Conservation (phyloP, 2,113 vertebrate species). For the Pteropus alecto region DNA sequence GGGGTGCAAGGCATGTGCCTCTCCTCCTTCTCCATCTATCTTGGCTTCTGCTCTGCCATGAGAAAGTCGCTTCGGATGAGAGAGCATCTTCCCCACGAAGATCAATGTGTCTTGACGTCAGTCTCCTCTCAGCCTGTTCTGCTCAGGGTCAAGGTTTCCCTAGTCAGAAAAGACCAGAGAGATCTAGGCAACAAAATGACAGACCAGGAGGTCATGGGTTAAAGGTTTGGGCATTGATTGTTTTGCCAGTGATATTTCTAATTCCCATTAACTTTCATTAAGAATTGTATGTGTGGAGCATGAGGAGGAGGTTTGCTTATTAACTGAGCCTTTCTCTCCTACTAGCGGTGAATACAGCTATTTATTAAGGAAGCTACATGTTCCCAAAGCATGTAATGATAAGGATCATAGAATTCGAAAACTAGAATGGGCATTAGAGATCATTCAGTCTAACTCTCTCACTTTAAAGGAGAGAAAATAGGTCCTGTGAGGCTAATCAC, state of each 20-base stretch:
- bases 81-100: not conserved
- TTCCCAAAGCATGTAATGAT: not conserved
- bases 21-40: not conserved
- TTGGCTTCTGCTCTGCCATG: not conserved
- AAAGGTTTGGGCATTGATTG: slow-evolving; percentile 9
- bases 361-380: not conserved
- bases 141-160: not conserved
- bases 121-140: not conserved
- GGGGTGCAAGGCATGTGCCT: accelerated
- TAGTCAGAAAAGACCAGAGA: not conserved
- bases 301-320: not conserved
- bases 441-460: not conserved
- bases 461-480: slow-evolving; percentile 27
- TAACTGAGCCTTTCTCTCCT: not conserved
- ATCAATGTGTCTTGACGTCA: not conserved
- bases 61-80: not conserved
- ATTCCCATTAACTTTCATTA: slow-evolving; percentile 47
- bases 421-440: not conserved
- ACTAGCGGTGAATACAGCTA: not conserved
- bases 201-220: not conserved
- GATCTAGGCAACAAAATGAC: not conserved
- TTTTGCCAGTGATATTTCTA: slow-evolving; percentile 54
- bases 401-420: slow-evolving; percentile 31
- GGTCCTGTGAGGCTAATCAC: not conserved
- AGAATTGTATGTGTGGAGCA: slow-evolving; percentile 18